Conservation (phyloP, 1,140 invertebrate species). For the Zaprionus inermis region DNA sequence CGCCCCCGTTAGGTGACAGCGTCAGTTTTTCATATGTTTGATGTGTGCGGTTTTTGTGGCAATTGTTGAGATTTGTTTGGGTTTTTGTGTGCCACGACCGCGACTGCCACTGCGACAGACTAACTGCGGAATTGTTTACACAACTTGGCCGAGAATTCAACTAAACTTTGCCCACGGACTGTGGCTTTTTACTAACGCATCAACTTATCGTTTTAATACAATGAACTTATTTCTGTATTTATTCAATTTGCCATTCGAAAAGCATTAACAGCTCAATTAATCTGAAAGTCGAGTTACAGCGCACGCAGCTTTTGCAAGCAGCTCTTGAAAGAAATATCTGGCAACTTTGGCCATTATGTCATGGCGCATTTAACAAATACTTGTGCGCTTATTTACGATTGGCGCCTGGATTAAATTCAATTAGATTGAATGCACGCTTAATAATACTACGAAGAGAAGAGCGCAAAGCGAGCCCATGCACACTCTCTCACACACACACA, state of each 20-base stretch:
- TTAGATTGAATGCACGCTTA: slow-evolving; percentile 12
- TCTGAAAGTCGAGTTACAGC: background rate
- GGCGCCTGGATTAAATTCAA: slow-evolving; percentile 17
- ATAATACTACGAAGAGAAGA: background rate
- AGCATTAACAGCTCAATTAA: background rate
- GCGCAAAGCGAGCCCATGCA: background rate
- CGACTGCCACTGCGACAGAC: slow-evolving; percentile 12
- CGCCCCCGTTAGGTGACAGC: slow-evolving; percentile 50
- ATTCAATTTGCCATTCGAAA: too few species aligned
- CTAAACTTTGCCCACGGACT: slow-evolving; percentile 1
- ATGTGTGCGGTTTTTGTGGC: slow-evolving; percentile 68
- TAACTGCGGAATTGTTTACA: slow-evolving; percentile 13
- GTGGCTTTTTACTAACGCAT: background rate
- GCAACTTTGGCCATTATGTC: slow-evolving; percentile 3
- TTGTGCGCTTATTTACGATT: slow-evolving; percentile 9
- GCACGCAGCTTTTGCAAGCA: background rate
- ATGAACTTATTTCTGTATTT: background rate
- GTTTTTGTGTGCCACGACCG: slow-evolving; percentile 39
- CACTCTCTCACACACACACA: too few species aligned
- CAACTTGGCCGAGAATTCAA: slow-evolving; percentile 2
- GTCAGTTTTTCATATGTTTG: slow-evolving; percentile 67
- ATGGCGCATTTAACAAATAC: slow-evolving; percentile 6
- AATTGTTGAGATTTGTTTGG: slow-evolving; percentile 62
- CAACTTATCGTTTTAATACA: background rate
- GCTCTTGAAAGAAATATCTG: background rate